These are phyloP conservation scores for Prionace glauca DNA, from an alignment of 2,797 vertebrate species.

Conservation along the genomic window DNA sequence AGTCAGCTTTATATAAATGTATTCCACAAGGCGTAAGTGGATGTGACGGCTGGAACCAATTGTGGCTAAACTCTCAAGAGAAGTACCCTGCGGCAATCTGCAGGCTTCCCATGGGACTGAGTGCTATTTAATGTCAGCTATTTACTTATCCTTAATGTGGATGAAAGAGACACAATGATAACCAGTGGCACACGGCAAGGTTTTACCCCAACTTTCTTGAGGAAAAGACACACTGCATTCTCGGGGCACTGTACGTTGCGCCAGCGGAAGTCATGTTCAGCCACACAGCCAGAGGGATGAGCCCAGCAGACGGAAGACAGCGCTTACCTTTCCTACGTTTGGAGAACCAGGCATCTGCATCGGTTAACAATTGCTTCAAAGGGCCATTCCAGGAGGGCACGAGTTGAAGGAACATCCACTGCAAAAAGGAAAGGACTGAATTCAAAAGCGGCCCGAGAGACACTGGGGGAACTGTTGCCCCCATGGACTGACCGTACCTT, in stretches of 20 bases:
- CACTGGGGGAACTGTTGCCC: background rate
- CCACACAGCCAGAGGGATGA: background rate
- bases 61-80: background rate
- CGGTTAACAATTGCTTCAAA: conserved; percentile 81
- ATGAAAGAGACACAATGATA: background rate
- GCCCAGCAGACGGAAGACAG: too few species aligned
- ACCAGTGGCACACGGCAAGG: background rate
- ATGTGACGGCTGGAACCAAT: background rate
- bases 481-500: background rate
- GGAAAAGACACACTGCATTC: background rate
- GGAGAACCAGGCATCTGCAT: conserved; percentile 89
- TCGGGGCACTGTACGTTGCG: too few species aligned
- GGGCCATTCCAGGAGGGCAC: conserved; percentile 86
- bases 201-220: background rate
- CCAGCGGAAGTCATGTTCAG: too few species aligned
- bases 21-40: background rate
- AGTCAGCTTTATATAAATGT: background rate
- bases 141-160: background rate
- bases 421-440: conserved; percentile 37
- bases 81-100: background rate
- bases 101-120: too few species aligned
- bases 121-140: background rate
- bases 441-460: background rate
- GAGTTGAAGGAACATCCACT: conserved; percentile 98
- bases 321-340: conserved; percentile 75